Evolutionary conservation across 2,888 invertebrate species (phyloP).

Genomic region (Phrixothrix hirtus): DNA sequence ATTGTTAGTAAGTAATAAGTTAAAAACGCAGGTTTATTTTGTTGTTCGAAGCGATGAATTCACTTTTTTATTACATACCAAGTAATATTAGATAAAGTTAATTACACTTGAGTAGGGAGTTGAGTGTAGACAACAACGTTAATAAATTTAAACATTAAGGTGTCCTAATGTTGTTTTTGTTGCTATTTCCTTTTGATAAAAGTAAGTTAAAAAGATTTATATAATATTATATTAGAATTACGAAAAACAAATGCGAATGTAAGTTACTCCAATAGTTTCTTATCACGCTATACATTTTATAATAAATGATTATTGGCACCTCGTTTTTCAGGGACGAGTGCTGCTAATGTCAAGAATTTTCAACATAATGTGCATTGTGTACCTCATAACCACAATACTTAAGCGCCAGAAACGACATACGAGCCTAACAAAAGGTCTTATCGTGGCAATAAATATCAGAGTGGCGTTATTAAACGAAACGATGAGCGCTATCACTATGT

Average conservation of each 20-base stretch:
- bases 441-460: slow-evolving; percentile 37
- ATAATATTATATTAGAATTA: background rate
- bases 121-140: too few species aligned
- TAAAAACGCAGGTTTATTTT: background rate
- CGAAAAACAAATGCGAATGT: too few species aligned
- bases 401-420: slow-evolving; percentile 21
- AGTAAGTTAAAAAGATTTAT: background rate
- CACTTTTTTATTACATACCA: too few species aligned
- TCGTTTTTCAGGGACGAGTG: slow-evolving; percentile 11
- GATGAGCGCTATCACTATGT: slow-evolving; percentile 32
- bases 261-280: slow-evolving; percentile 2
- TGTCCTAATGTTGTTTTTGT: too few species aligned
- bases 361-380: slow-evolving; percentile 9
- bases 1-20: background rate
- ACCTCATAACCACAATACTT: slow-evolving; percentile 19
- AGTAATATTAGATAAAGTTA: too few species aligned
- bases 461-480: slow-evolving; percentile 36
- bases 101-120: too few species aligned
- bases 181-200: background rate
- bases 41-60: too few species aligned
- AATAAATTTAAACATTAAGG: too few species aligned
- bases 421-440: slow-evolving; percentile 34
- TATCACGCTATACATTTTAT: slow-evolving; percentile 6
- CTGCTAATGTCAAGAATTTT: slow-evolving; percentile 14
- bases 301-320: slow-evolving; percentile 14